Evolutionary conservation across 2,888 invertebrate species (phyloP).

Genomic region (Eupeodes luniger): DNA sequence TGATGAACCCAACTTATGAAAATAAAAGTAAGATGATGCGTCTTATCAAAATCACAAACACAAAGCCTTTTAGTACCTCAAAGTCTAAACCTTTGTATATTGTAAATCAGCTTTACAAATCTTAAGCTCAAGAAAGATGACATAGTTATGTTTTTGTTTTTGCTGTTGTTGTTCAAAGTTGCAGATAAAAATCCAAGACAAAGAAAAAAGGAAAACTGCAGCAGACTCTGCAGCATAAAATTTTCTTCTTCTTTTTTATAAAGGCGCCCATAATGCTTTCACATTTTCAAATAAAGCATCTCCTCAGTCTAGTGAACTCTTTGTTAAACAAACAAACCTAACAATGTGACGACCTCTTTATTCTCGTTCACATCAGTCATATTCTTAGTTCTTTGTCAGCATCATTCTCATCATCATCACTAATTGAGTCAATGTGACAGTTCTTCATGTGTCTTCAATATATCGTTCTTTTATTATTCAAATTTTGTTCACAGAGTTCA

Average conservation of each 20-base stretch:
- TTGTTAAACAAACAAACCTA: slow-evolving; percentile 43
- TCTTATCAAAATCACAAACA: too few relatives aligned
- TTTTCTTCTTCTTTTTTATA: slow-evolving; percentile 28
- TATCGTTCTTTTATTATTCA: background rate
- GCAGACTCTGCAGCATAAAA: slow-evolving; percentile 32
- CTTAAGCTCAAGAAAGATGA: slow-evolving; percentile 8
- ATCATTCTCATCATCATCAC: slow-evolving; percentile 38
- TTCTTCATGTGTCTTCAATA: slow-evolving; percentile 29
- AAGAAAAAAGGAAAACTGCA: background rate
- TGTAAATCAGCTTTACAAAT: slow-evolving; percentile 22
- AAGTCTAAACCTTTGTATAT: background rate
- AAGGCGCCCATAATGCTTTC: background rate
- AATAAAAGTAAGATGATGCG: too few relatives aligned
- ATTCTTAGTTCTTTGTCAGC: slow-evolving; percentile 41
- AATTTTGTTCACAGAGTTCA: slow-evolving; percentile 17
- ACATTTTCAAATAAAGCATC: slow-evolving; percentile 15
- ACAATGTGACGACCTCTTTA: slow-evolving; percentile 52
- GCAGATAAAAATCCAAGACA: slow-evolving; percentile 3
- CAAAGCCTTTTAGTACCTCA: background rate
- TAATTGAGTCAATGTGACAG: slow-evolving; percentile 32
- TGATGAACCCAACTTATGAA: too few relatives aligned
- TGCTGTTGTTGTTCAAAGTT: slow-evolving; percentile 28
- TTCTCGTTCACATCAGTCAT: slow-evolving; percentile 19
- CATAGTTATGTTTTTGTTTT: background rate
- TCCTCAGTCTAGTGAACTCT: slow-evolving; percentile 7